A percentile compares a stretch with the other conserved stretches of the same genome.
phyloP scores from a whole-genome alignment of 2,113 vertebrate genomes.

The Plecotus auritus region DNA sequence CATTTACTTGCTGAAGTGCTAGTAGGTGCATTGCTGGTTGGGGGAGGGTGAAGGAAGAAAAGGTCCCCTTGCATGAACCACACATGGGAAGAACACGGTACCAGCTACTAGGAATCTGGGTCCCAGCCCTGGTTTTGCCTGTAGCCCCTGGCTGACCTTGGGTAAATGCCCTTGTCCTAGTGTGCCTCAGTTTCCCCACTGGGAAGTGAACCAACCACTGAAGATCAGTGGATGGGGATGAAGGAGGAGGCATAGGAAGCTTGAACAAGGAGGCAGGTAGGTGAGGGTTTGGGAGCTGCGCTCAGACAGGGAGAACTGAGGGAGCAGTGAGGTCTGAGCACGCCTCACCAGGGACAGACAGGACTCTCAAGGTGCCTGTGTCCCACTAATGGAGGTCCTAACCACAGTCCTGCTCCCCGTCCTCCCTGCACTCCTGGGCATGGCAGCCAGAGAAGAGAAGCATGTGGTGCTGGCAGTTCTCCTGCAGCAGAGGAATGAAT shows the following conservation, averaged over 20 bases:
- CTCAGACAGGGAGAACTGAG: neutral
- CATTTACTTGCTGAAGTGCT: neutral
- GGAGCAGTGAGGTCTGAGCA: neutral
- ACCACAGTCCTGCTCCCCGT: neutral
- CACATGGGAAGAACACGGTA: neutral
- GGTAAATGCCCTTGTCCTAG: neutral
- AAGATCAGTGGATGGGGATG: neutral
- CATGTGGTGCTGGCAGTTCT: fast-evolving
- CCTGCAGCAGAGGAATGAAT: neutral
- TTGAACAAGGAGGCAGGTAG: neutral
- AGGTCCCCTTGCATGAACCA: neutral
- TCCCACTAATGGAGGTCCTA: neutral
- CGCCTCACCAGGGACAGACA: neutral
- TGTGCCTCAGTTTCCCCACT: neutral
- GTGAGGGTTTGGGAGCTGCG: neutral
- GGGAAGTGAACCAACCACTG: neutral
- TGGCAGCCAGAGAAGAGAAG: neutral
- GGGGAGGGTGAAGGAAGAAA: neutral
- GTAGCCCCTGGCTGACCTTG: neutral
- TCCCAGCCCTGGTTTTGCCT: neutral
- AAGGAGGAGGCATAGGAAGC: neutral
- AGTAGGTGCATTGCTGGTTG: neutral
- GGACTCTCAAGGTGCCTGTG: neutral
- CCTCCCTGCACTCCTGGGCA: neutral
- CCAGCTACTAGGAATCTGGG: neutral